Evolutionary conservation across 2,113 vertebrate genomes (phyloP), one percentile per base, ranked within the genome.

Genomic region (Oryzias melastigma): DNA sequence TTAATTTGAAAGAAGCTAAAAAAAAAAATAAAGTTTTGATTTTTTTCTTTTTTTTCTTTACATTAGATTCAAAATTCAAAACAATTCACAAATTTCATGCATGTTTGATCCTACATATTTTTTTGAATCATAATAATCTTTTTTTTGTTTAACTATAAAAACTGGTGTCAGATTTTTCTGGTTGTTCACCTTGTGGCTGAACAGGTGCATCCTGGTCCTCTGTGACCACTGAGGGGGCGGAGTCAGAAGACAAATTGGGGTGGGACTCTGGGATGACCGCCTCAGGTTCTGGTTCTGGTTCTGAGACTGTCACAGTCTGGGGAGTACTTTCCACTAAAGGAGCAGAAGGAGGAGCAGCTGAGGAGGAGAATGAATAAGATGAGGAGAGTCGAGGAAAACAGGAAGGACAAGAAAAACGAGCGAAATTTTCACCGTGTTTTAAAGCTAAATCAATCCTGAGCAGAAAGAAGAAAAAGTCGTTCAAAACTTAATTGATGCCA

Each of bases 261-360:
- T 50, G 67, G 10, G 46, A 12, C 19, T 49, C 25, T 27, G 46
- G 5, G 1, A 22, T 0, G 16, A 16, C 15, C 2, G 42, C n/a
- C 35, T 74, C 71, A 14, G 81, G 48, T 46, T 84, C 84, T 22
- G 82, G 62, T 25, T 74, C 71, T 16, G 81, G 48, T 46, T 84
- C 84, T 22, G 82, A 65, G 13, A 57, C 60, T 0, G 42, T 52
- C 57, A 71, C 35, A 13, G 49, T 58, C 58, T 60, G 47, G 45
- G 24, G 65, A 17, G 16, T 7, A 60, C 60, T n/a, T 61, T 48
- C 69, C n/a, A n/a, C n/a, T 45, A 54, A 12, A 58, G 67, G 46
- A 61, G 63, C 52, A 0, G 27, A 46, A 50, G 40, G 8, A 1
- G 59, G 56, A 40, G 12, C 4, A 13, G 49, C 51, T 62, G 61